Conservation (phyloP, 2,888 invertebrate genomes). For the Neoaliturus tenellus region DNA sequence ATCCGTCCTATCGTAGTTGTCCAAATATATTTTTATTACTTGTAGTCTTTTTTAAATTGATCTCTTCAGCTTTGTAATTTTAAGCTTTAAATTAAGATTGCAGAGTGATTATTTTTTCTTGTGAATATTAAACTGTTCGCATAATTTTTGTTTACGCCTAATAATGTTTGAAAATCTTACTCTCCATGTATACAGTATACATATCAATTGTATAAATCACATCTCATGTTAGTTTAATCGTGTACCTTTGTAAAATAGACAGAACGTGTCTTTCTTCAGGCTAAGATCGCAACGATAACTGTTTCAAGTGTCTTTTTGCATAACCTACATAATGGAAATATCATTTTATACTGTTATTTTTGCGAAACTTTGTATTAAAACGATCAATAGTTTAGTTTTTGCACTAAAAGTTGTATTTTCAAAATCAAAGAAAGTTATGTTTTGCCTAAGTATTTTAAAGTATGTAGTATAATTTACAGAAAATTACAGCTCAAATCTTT, state of each 20-base stretch:
- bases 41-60: neutral
- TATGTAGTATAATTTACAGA: too few species aligned
- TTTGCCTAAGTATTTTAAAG: too few species aligned
- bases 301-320: neutral
- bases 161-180: neutral
- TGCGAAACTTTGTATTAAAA: too few species aligned
- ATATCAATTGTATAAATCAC: neutral
- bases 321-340: too few species aligned
- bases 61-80: neutral
- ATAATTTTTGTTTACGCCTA: neutral
- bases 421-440: too few species aligned
- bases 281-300: neutral
- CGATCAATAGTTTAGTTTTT: too few species aligned
- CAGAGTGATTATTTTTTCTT: too few species aligned
- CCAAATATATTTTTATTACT: neutral
- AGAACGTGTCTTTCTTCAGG: conserved; percentile 16
- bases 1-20: neutral
- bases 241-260: conserved; percentile 10
- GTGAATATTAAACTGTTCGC: neutral
- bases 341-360: too few species aligned
- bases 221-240: neutral
- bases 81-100: neutral
- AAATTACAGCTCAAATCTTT: too few species aligned
- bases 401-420: too few species aligned
- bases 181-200: conserved; percentile 16